Evolutionary conservation across 2,797 vertebrate genomes (phyloP).

Genomic region (Clarias laeviceps): DNA sequence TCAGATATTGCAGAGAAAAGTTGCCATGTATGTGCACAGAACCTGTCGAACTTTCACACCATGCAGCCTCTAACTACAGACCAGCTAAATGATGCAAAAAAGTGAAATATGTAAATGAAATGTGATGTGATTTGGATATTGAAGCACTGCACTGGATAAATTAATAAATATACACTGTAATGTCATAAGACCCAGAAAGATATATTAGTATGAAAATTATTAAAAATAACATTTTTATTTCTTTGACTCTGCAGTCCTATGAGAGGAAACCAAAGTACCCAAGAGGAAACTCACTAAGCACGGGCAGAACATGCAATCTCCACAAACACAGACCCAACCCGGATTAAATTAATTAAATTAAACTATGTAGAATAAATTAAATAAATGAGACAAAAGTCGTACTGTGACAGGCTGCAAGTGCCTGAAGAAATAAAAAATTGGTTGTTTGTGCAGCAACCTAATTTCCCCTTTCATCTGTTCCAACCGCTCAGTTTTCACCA

Average conservation of each 20-base stretch:
- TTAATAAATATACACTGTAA: neutral
- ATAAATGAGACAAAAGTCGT: no score
- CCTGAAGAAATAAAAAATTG: no score
- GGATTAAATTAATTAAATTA: no score
- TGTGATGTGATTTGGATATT: neutral
- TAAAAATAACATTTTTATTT: neutral
- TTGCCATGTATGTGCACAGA: neutral
- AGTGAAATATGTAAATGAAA: slow-evolving; percentile 6
- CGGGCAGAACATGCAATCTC: no score
- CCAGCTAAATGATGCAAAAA: slow-evolving; percentile 12
- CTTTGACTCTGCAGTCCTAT: neutral
- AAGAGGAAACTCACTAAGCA: no score
- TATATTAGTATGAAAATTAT: neutral
- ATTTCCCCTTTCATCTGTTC: no score
- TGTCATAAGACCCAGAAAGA: neutral
- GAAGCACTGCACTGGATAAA: slow-evolving; percentile 17
- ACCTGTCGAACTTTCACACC: neutral
- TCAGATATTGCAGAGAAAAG: slow-evolving; percentile 29
- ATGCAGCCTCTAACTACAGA: neutral
- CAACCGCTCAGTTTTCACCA: no score
- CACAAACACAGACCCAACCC: no score
- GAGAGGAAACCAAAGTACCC: no score
- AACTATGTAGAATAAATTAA: no score
- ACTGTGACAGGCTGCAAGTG: no score
- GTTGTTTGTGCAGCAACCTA: no score